phyloP scores from a whole-genome alignment of 64 coral and sea anemone genomes.

The Actinia tenebrosa region DNA sequence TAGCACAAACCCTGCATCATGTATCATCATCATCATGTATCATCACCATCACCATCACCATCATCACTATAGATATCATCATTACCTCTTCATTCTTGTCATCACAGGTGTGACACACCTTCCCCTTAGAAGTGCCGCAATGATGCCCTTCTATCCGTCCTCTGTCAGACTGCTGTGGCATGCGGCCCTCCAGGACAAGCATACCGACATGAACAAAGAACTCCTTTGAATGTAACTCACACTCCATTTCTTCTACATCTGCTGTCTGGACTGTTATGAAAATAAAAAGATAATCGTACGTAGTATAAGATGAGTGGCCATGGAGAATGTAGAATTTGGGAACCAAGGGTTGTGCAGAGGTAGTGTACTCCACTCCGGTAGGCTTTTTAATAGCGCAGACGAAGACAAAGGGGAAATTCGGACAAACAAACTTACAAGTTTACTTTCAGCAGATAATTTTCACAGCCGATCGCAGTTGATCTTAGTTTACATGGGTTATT shows the following conservation, averaged over 20 bases:
- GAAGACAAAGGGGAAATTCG: no score
- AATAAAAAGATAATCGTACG: not conserved
- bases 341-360: no score
- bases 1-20: no score
- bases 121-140: slow-evolving; percentile 31
- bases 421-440: no score
- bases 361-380: no score
- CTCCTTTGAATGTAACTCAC: slow-evolving; percentile 82
- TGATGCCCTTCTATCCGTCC: slow-evolving; percentile 73
- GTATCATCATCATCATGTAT: no score
- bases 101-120: slow-evolving; percentile 47
- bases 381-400: no score
- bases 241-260: slow-evolving; percentile 66
- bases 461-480: no score
- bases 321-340: no score
- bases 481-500: no score
- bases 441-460: no score
- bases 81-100: not conserved
- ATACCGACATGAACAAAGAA: slow-evolving; percentile 84
- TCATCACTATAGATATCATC: not conserved
- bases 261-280: slow-evolving; percentile 2
- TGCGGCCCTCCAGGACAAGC: slow-evolving; percentile 74
- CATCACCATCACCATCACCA: no score
- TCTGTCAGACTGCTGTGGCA: slow-evolving; percentile 63
- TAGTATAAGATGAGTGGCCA: not conserved